Evolutionary conservation across 1,140 invertebrate species (phyloP), one percentile per base, ranked within the genome.

Genomic region (Ostrea edulis): DNA sequence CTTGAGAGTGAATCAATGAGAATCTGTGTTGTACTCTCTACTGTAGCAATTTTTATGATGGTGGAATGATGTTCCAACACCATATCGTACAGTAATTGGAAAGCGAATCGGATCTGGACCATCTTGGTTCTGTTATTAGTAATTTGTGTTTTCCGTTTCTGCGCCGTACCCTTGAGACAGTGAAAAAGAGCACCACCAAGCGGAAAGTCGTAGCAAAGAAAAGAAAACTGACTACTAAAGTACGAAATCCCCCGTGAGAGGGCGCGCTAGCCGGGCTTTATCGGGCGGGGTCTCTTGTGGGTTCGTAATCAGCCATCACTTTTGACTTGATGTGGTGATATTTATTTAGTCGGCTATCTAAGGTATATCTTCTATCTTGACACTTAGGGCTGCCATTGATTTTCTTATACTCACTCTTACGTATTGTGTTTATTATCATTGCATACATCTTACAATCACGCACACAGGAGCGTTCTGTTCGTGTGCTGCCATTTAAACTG

Each of bases 121-220:
- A 77, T 77, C 68, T 77, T 77, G 68, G 68, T 77, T 77, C 68
- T 77, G 68, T 77, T 77, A 77, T 77, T 77, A 77, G 68, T 77
- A 77, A 77, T 77, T 77, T 77, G 68, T 77, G 29, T 77, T 35
- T 77, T 77, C 68, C 68, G 68, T 77, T 77, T 77, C 2, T 25
- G 68, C 29, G 29, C 29, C 14, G 22, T 77, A 77, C 68, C 68
- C 68, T 29, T 0, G 68, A 11, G 68, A 77, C 25, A 77, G 14
- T 44, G 22, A 77, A 29, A 25, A 77, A 77, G 29, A 77, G 68
- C 29, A 25, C 68, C 68, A 77, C 25, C 68, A 29, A 77, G 9
- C 22, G 8, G 14, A 35, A 12, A 12, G 8, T 25, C 22, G 14
- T 11, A 25, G 22, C 25, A 14, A 44, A 35, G 29, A 77, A 77